Percentiles rank a stretch among this genome's conserved stretches.
These are phyloP conservation scores for Acleris cristana DNA, from an alignment of 2,888 invertebrate genomes.

Conservation along the genomic window DNA sequence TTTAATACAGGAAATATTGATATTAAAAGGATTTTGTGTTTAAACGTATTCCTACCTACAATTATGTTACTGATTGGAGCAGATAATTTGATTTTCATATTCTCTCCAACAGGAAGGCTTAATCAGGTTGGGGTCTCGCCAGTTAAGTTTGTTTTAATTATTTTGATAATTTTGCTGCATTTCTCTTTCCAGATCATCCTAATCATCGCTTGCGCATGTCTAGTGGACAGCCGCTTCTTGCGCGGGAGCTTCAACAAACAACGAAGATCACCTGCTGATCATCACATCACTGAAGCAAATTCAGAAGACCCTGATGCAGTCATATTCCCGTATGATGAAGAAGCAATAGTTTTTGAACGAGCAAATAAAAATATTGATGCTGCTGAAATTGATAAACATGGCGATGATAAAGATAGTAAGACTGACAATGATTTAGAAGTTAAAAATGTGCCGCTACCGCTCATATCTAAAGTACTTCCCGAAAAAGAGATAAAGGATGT, in stretches of 20 bases:
- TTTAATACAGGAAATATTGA: too few species aligned
- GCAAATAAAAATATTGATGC: background rate
- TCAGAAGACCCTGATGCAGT: background rate
- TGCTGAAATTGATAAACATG: background rate
- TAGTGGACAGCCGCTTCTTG: conserved; percentile 10
- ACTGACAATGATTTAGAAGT: background rate
- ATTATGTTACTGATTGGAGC: too few species aligned
- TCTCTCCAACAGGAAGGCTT: too few species aligned
- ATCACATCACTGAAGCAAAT: background rate
- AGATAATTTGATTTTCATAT: too few species aligned
- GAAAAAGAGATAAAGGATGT: conserved; percentile 13
- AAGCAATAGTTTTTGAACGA: background rate
- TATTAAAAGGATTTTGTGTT: too few species aligned
- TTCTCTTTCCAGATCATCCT: conserved; percentile 25
- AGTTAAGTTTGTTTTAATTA: too few species aligned
- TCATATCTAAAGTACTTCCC: conserved; percentile 9
- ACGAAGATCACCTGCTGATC: background rate
- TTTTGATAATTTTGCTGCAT: too few species aligned
- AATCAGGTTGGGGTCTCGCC: too few species aligned
- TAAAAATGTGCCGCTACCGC: background rate
- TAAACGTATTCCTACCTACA: too few species aligned
- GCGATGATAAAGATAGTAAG: background rate
- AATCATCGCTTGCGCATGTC: conserved; percentile 9
- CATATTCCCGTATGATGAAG: conserved; percentile 17
- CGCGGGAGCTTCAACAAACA: background rate